phyloP scores from a whole-genome alignment of 2,888 invertebrate species.

The Acleris cristana region DNA sequence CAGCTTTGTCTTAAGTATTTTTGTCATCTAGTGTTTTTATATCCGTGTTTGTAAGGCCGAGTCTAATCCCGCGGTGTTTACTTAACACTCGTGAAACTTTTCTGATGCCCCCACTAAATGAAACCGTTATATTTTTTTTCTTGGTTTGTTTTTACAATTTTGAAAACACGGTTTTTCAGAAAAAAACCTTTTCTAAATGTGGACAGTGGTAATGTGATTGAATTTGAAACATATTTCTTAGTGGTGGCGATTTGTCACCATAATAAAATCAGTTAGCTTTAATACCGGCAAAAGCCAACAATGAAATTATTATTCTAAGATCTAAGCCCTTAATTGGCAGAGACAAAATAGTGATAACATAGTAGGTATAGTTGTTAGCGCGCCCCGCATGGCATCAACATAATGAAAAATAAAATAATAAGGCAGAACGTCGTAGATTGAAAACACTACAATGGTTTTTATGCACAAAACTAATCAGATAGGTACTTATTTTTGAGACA shows the following conservation, averaged over 20 bases:
- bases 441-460: neutral
- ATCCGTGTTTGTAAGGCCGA: slow-evolving; percentile 19
- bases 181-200: too few species aligned
- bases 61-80: slow-evolving; percentile 34
- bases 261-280: too few species aligned
- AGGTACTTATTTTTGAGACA: slow-evolving; percentile 20
- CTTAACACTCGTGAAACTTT: slow-evolving; percentile 37
- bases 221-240: too few species aligned
- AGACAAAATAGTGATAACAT: too few species aligned
- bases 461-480: slow-evolving; percentile 6
- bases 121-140: slow-evolving; percentile 16
- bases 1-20: neutral
- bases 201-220: too few species aligned
- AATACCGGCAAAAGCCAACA: too few species aligned
- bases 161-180: neutral
- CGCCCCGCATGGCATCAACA: neutral
- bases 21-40: neutral
- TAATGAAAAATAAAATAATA: neutral
- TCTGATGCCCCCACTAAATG: slow-evolving; percentile 11
- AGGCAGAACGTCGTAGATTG: neutral
- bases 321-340: too few species aligned
- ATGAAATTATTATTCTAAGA: too few species aligned
- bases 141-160: neutral
- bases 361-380: too few species aligned
- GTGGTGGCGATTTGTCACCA: too few species aligned